Base-by-base conservation (phyloP, 2,888 invertebrate species). In the Allolobophora icterica region DNA sequence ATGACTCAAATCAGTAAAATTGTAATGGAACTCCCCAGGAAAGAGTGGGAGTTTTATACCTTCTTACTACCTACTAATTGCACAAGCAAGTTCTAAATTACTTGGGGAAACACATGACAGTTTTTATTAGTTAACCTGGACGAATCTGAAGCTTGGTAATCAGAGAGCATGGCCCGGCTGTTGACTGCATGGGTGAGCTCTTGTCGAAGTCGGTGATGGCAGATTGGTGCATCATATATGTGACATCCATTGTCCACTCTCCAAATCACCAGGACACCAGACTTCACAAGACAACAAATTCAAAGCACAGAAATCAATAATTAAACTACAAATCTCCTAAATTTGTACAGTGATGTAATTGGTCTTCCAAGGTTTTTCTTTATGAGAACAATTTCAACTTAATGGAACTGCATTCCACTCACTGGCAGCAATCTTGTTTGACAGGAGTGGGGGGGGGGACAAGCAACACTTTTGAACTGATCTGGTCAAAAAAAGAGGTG, bases 231-330 rank as follows among this genome's bases (percentile, higher is more conserved):
- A 35, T 87, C 87, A 87, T 21, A 38, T 19, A 87, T 87, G 35
- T 24, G 34, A 8, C 87, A 34, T 38, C 87, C 35, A 38, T 38
- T 87, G 87, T 87, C 87, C 87, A 87, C 38, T 87, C 24, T 38
- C 87, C 87, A 87, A 35, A 35, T 87, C 35, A 34, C 87, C 38
- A 87, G 21, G 24, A 87, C 35, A 35, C 87, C 87, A 87, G 87
- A 87, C 87, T 87, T 35, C 19, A 30, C 34, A 35, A 87, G 24
- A 34, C 35, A 87, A 87, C 17, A 87, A 84, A 87, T 87, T 87
- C 21, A 87, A 6, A 87, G 34, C n/a, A 87, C n/a, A n/a, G 71
- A 71, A 71, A 71, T 71, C 71, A 71, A 30, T n/a, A n/a, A 71
- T 13, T 52, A 21, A 52, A 21, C 24, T 24, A 52, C 1, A 52